Percentiles rank a stretch among this genome's conserved stretches.
Evolutionary conservation across 2,797 vertebrate species (phyloP).

Genomic region (Sebastiscus tertius): DNA sequence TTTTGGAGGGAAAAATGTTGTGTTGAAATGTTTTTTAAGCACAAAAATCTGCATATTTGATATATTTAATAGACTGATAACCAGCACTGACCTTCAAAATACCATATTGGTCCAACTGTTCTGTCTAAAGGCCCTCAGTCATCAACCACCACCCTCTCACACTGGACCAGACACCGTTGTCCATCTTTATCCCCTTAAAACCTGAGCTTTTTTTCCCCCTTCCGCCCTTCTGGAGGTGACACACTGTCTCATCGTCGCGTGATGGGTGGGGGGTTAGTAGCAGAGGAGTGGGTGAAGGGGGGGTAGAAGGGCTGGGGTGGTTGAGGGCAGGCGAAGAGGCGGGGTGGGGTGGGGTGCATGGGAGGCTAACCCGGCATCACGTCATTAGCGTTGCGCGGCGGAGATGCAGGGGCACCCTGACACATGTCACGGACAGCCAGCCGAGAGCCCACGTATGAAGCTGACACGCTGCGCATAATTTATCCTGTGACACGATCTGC

Average conservation of each 20-base stretch:
- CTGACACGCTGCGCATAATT: constrained; percentile 86
- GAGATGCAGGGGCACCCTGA: constrained; percentile 82
- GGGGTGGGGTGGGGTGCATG: constrained; percentile 51
- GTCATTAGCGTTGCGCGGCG: constrained; percentile 79
- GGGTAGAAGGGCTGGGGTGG: constrained; percentile 52
- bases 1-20: neutral
- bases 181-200: constrained; percentile 66
- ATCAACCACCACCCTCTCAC: constrained; percentile 10
- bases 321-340: constrained; percentile 61
- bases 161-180: constrained; percentile 63
- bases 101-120: neutral
- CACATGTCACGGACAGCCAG: constrained; percentile 86
- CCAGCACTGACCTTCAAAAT: neutral
- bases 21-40: neutral
- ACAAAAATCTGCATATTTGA: neutral
- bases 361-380: constrained; percentile 76
- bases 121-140: constrained; percentile 6
- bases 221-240: constrained; percentile 74
- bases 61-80: neutral
- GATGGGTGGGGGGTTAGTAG: constrained; percentile 61
- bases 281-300: constrained; percentile 39
- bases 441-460: constrained; percentile 80
- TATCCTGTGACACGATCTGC: constrained; percentile 86
- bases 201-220: constrained; percentile 5
- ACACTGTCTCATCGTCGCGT: constrained; percentile 67